A percentile compares a stretch with the other conserved stretches of the same genome.
Evolutionary conservation across 2,888 invertebrate species (phyloP).

Genomic region (Fragum sueziense): DNA sequence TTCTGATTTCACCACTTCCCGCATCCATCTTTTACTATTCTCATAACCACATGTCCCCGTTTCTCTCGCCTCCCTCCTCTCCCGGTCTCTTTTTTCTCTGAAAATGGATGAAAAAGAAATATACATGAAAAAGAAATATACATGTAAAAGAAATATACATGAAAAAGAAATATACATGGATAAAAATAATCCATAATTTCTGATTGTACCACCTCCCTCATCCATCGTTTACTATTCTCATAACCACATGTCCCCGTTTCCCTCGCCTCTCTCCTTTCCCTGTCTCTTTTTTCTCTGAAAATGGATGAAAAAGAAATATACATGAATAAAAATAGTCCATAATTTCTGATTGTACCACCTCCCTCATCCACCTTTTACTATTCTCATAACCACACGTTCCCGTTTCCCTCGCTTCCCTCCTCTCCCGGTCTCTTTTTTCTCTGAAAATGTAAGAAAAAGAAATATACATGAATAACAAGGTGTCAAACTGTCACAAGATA

Average conservation of each 20-base stretch:
- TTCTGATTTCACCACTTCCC: conserved; percentile 56
- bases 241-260: conserved; percentile 66
- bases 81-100: conserved; percentile 50
- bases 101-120: conserved; percentile 1
- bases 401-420: conserved; percentile 53
- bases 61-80: conserved; percentile 59
- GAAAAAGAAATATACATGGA: too few species aligned
- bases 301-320: not conserved
- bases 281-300: conserved; percentile 42
- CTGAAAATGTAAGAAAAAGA: conserved; percentile 18
- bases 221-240: conserved; percentile 65
- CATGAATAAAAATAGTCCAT: too few species aligned
- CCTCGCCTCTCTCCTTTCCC: conserved; percentile 63
- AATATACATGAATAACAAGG: too few species aligned
- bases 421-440: conserved; percentile 54
- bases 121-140: too few species aligned
- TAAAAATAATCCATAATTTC: conserved; percentile 24
- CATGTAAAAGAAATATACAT: too few species aligned
- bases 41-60: conserved; percentile 68
- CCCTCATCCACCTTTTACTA: conserved; percentile 68
- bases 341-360: conserved; percentile 55
- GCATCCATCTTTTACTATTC: conserved; percentile 68
- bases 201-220: conserved; percentile 63
- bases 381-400: conserved; percentile 69
- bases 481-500: too few species aligned